Conservation (phyloP, 1,140 invertebrate genomes). For the Drosophila sucinea region DNA sequence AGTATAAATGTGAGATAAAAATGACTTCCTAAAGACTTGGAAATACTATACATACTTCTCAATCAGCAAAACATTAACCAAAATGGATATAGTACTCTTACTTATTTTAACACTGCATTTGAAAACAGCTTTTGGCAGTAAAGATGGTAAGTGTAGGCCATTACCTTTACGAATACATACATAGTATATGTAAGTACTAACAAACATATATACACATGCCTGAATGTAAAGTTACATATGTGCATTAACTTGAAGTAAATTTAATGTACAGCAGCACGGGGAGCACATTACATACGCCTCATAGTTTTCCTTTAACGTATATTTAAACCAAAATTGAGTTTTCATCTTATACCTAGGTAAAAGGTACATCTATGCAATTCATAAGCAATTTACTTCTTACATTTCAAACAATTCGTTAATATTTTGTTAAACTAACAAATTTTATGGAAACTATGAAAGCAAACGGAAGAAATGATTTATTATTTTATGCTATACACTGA, state of each 20-base stretch:
- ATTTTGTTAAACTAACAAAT: too few species aligned
- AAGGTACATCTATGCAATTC: background rate
- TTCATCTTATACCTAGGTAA: background rate
- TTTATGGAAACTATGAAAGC: too few species aligned
- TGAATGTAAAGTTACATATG: conserved; percentile 2
- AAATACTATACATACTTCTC: background rate
- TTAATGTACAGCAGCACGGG: background rate
- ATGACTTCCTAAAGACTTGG: background rate
- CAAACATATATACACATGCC: background rate
- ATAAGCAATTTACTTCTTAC: too few species aligned
- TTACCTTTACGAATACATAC: conserved; percentile 2
- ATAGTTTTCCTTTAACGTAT: background rate
- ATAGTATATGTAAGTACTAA: background rate
- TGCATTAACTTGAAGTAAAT: background rate
- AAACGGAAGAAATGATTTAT: too few species aligned
- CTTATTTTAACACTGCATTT: conserved; percentile 9
- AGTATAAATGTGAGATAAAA: conserved; percentile 1
- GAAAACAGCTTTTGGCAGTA: conserved; percentile 12
- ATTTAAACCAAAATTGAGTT: background rate
- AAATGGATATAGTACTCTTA: conserved; percentile 5
- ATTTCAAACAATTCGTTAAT: too few species aligned
- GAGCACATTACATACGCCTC: background rate
- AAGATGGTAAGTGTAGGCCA: conserved; percentile 9
- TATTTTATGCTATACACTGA: background rate
- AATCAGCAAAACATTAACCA: conserved; percentile 11